Evolutionary conservation across 2,888 invertebrate species (phyloP).

Genomic region (Cheilosia impressa): DNA sequence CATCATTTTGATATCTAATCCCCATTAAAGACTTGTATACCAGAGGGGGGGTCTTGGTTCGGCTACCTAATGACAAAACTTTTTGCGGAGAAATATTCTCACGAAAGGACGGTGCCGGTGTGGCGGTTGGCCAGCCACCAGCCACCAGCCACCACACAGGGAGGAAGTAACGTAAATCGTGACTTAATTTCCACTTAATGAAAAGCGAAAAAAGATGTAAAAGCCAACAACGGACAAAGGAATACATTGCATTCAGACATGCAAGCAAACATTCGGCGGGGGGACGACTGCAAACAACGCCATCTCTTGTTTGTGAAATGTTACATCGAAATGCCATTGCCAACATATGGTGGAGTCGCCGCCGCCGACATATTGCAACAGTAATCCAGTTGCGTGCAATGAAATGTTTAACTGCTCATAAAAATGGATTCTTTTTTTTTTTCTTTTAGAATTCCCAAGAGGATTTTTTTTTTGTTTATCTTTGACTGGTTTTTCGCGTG

Average conservation of each 20-base stretch:
- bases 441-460: constrained; percentile 13
- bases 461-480: constrained; percentile 45
- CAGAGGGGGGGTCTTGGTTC: constrained; percentile 17
- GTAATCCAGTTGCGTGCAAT: constrained; percentile 50
- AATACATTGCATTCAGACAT: constrained; percentile 61
- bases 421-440: constrained; percentile 25
- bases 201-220: constrained; percentile 36
- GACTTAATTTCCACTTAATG: constrained; percentile 63
- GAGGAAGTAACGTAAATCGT: constrained; percentile 50
- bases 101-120: constrained; percentile 14
- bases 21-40: constrained; percentile 45
- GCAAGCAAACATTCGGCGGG: constrained; percentile 42
- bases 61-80: constrained; percentile 48
- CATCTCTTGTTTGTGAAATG: constrained; percentile 43
- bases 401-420: constrained; percentile 58
- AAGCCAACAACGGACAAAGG: constrained; percentile 5
- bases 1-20: constrained; percentile 69
- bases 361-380: constrained; percentile 5
- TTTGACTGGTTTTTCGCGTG: constrained; percentile 35
- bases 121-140: too few relatives aligned
- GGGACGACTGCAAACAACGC: constrained; percentile 35
- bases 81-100: constrained; percentile 44
- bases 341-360: constrained; percentile 31
- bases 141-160: not conserved
- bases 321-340: constrained; percentile 33